Base-by-base conservation (phyloP, 1,140 invertebrate genomes). In the Sarcophaga peregrina region DNA sequence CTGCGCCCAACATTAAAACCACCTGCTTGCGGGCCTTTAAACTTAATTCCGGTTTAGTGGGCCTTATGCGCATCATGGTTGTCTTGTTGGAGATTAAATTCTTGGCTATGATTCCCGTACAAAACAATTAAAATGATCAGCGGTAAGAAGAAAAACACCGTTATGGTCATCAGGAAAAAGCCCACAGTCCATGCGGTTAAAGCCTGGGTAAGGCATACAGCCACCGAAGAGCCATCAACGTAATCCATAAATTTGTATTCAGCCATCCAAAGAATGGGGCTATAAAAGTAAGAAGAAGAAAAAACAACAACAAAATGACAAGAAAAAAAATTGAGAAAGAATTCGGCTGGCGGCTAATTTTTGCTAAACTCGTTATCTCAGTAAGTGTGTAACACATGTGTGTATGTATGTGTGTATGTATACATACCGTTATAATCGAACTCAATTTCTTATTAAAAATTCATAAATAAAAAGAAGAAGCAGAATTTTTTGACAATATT, bases 1-100 rank as follows among this genome's bases (percentile, higher is more conserved):
- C 97, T 3, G 96, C 95, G 6, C 95, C 96, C 11, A 98, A 91
- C 96, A 98, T 98, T 25, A 96, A 87, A 9, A 98, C 95, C n/a
- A 95, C 94, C 91, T 95, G 94, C 87, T 95, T 95, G 73, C 94
- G 92, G 82, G 95, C 95, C 84, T 92, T 93, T 45, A 91, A 85
- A 83, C 87, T 90, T 13, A 91, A 86, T 75, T 91, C 91, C 82
- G 90, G 91, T 85, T 92, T 91, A 45, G 87, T 89, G 84, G 89
- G 86, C 81, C 92, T 86, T 37, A 93, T 86, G n/a, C 93, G 93
- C 5, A 93, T 91, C 84, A 94, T 94, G 83, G 94, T 92, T 37
- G 93, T 92, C 9, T 95, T 93, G 87, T 95, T 95, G 48, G 94
- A 93, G 93, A 97, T 95, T 46, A 98, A 92, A 86, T 96, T 95